phyloP scores from a whole-genome alignment of 2,888 invertebrate genomes.

The Seira ritae region DNA sequence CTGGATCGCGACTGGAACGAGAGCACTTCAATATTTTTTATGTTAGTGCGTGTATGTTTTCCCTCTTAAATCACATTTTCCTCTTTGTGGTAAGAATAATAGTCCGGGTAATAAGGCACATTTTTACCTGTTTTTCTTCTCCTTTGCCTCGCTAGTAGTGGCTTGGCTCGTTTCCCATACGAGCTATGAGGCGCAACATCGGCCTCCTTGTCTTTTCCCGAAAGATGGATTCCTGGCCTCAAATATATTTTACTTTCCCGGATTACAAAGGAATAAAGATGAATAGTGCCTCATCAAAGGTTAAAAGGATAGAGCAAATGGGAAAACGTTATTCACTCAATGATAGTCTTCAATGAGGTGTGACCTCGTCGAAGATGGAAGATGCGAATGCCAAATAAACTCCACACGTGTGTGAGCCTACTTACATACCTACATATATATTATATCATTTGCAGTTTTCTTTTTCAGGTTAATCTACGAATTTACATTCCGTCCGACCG shows the following conservation, averaged over 20 bases:
- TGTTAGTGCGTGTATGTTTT: no score
- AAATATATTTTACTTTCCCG: neutral
- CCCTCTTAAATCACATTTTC: no score
- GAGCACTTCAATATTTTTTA: no score
- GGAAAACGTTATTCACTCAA: conserved; percentile 36
- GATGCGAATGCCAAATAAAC: neutral
- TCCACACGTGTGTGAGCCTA: neutral
- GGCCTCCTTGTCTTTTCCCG: neutral
- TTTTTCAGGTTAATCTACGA: neutral
- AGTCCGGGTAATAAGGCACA: no score
- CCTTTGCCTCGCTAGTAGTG: neutral
- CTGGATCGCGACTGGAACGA: no score
- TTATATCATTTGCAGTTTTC: neutral
- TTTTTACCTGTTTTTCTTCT: no score
- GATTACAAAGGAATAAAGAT: conserved; percentile 19
- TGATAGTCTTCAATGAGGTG: conserved; percentile 58
- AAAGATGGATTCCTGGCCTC: neutral
- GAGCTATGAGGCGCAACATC: conserved; percentile 8
- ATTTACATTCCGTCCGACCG: neutral
- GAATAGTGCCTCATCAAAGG: conserved; percentile 24
- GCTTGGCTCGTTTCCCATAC: conserved; percentile 3
- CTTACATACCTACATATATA: no score
- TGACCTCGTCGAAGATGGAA: conserved; percentile 38
- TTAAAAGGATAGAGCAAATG: conserved; percentile 24
- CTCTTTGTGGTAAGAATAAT: no score